Percentiles rank a stretch among this genome's conserved stretches.
phyloP scores from a whole-genome alignment of 2,113 vertebrate species.

The Cochlearius cochlearius region DNA sequence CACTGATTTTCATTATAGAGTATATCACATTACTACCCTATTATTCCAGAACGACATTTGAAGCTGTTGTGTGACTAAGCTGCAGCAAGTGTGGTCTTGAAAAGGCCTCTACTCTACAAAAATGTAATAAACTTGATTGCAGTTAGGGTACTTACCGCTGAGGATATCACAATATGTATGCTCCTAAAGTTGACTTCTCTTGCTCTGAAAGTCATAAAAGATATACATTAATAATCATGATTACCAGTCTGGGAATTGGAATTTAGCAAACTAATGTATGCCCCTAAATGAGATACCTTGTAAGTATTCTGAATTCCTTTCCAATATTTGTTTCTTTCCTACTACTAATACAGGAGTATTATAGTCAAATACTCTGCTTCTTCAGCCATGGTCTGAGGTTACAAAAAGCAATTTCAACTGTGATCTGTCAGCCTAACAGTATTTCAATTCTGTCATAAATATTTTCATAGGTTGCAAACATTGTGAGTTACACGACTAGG shows the following conservation, averaged over 20 bases:
- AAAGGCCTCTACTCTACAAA: slow-evolving; percentile 41
- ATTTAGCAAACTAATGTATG: neutral
- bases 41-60: slow-evolving; percentile 55
- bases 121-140: slow-evolving; percentile 39
- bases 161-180: slow-evolving; percentile 1
- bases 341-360: neutral
- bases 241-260: neutral
- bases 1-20: slow-evolving; percentile 49
- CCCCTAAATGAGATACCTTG: neutral
- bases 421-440: neutral
- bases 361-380: neutral
- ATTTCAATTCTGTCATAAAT: slow-evolving; percentile 19
- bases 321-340: neutral
- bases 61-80: slow-evolving; percentile 53
- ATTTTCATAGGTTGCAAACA: slow-evolving; percentile 34
- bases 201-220: slow-evolving; percentile 56
- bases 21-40: slow-evolving; percentile 48
- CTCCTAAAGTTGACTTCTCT: neutral
- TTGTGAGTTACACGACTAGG: neutral
- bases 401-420: slow-evolving; percentile 21
- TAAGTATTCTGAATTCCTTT: neutral
- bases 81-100: slow-evolving; percentile 54
- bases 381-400: neutral
- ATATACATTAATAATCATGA: neutral
- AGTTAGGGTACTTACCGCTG: slow-evolving; percentile 45